Evolutionary conservation across 2,113 vertebrate genomes (phyloP), one percentile per base, ranked within the genome.

Genomic region (Cebidichthys violaceus): DNA sequence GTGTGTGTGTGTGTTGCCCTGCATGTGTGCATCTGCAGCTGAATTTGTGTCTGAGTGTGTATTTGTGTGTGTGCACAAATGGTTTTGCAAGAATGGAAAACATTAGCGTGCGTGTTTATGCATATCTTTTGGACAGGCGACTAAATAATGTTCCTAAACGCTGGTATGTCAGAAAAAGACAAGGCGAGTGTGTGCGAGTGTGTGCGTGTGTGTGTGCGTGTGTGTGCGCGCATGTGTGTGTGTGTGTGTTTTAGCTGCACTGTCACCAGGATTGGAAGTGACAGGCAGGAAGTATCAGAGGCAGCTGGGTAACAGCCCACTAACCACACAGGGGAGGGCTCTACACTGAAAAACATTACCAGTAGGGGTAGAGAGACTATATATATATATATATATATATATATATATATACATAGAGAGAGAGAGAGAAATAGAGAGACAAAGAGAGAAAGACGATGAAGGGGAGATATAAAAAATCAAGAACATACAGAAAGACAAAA

Each of bases 211-310:
- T 57, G 70, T 57, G 67, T 47, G 37, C 37, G 69, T 65, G 75
- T 79, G 55, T 43, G 75, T 77, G 74, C n/a, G n/a, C n/a, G n/a
- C n/a, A n/a, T 45, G 64, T 59, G 60, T 72, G 57, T 66, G 59
- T 33, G 66, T 69, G 69, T 62, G 66, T 47, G 39, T 81, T 61
- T 69, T 35, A 70, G 84, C 74, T 68, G 20, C 76, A 73, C 62
- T 86, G 88, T 86, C 88, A 85, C 86, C 22, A 60, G 75, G 84
- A 93, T 92, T 92, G 87, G 77, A 94, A 93, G 90, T 93, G 92
- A 92, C 92, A 93, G 88, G 91, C 88, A 92, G 91, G 92, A 93
- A 91, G 89, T 92, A 90, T 90, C 89, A 87, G 83, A 92, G 88
- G 89, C 92, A 90, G 91, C 91, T 93, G 90, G 82, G 90, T 90